Percentiles rank a stretch among this genome's conserved stretches.
Evolutionary conservation across 2,113 vertebrate genomes (phyloP).

Genomic region (Cryptoleucopteryx plumbea): DNA sequence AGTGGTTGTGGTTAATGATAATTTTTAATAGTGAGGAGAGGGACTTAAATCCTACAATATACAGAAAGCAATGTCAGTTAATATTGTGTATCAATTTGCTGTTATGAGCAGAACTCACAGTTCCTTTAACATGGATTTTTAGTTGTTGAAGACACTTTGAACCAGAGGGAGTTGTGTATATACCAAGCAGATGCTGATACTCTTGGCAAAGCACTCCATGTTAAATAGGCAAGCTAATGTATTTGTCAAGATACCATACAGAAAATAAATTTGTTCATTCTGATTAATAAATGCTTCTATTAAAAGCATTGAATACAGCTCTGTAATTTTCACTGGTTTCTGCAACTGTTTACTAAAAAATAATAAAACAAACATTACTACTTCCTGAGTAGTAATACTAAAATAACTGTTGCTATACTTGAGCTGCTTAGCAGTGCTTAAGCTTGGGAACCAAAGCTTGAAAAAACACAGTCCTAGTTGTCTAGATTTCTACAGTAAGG

Average conservation of each 20-base stretch:
- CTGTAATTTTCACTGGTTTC: background rate
- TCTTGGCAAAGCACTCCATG: background rate
- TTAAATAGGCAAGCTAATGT: background rate
- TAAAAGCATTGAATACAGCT: background rate
- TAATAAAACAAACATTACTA: background rate
- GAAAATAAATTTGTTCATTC: background rate
- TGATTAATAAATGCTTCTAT: background rate
- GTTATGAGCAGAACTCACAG: background rate
- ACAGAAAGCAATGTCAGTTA: background rate
- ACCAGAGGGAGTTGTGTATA: background rate
- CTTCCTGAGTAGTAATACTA: background rate
- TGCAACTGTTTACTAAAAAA: background rate
- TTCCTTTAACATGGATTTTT: background rate
- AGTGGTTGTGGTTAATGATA: background rate
- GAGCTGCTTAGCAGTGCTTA: background rate
- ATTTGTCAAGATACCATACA: background rate
- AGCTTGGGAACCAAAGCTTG: background rate
- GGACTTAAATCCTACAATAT: background rate
- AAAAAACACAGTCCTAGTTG: background rate
- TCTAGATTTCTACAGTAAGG: background rate
- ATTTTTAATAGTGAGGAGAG: background rate
- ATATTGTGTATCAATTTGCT: background rate
- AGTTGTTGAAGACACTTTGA: background rate
- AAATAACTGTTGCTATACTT: background rate
- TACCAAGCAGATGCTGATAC: background rate